Evolutionary conservation across 2,888 invertebrate genomes (phyloP).

Genomic region (Osmoderma eremita): DNA sequence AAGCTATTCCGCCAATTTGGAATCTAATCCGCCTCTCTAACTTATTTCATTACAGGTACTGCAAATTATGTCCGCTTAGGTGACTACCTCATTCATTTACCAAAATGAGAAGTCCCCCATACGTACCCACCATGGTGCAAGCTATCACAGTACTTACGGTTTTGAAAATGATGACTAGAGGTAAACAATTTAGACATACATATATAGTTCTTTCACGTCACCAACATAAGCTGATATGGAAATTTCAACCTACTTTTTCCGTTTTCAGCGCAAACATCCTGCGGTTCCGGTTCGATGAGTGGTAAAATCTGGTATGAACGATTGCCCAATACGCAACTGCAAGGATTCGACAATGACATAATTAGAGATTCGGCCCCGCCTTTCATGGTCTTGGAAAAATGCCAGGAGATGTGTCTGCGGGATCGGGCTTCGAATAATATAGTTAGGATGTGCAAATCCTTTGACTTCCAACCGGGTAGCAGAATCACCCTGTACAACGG

Average conservation of each 20-base stretch:
- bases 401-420: constrained; percentile 82
- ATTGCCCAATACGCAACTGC: constrained; percentile 87
- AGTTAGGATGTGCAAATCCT: constrained; percentile 86
- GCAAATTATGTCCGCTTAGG: constrained; percentile 62
- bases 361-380: constrained; percentile 87
- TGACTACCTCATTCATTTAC: constrained; percentile 50
- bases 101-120: constrained; percentile 71
- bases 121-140: constrained; percentile 78
- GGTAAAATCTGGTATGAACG: constrained; percentile 90
- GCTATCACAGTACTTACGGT: constrained; percentile 86
- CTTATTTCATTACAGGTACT: constrained; percentile 53
- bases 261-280: constrained; percentile 83
- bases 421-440: constrained; percentile 84
- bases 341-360: constrained; percentile 89
- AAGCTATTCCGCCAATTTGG: constrained; percentile 41
- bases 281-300: constrained; percentile 81
- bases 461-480: constrained; percentile 91
- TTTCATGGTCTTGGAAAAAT: constrained; percentile 87
- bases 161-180: constrained; percentile 83
- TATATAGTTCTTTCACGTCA: too few relatives aligned
- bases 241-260: background rate
- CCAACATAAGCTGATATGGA: too few relatives aligned
- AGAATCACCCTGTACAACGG: constrained; percentile 83
- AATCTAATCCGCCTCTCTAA: too few relatives aligned
- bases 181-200: constrained; percentile 62